A percentile compares a stretch with the other conserved stretches of the same genome.
phyloP scores from a whole-genome alignment of 1,140 invertebrate genomes.

The Sinella curviseta region DNA sequence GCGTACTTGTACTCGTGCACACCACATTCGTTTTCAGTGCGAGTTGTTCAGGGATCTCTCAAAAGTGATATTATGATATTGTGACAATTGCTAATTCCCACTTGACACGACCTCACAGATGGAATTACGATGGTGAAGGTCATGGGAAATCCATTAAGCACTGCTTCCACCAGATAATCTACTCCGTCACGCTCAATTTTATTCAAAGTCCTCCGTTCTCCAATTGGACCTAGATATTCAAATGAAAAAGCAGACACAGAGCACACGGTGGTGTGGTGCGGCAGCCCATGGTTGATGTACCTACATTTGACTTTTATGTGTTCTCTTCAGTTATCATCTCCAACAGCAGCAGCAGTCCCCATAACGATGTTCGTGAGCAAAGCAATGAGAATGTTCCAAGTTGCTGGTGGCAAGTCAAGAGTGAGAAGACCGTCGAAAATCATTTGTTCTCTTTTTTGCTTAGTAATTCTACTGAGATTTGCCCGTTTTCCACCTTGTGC shows the following conservation, averaged over 20 bases:
- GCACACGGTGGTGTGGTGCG: too few relatives aligned
- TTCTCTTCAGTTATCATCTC: too few relatives aligned
- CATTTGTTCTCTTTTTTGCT: neutral
- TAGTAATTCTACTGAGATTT: slow-evolving; percentile 5
- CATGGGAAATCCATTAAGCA: slow-evolving; percentile 48
- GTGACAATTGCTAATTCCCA: slow-evolving; percentile 41
- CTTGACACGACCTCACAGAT: slow-evolving; percentile 49
- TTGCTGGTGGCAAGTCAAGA: neutral
- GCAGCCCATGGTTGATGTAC: too few relatives aligned
- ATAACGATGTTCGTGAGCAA: neutral
- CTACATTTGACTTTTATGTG: too few relatives aligned
- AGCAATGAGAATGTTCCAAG: too few relatives aligned
- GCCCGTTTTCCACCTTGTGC: slow-evolving; percentile 9
- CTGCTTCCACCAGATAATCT: slow-evolving; percentile 39
- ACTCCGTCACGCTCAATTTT: slow-evolving; percentile 33
- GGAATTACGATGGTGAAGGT: slow-evolving; percentile 39
- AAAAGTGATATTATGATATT: slow-evolving; percentile 22
- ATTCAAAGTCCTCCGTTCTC: neutral
- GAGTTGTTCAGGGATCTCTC: neutral
- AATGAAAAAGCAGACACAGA: too few relatives aligned
- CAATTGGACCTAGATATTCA: neutral
- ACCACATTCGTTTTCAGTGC: neutral
- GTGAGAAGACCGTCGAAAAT: neutral
- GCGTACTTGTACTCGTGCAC: too few relatives aligned
- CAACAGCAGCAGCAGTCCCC: too few relatives aligned